These are phyloP conservation scores for Amphimallon solstitiale DNA, from an alignment of 2,888 invertebrate species.

Conservation along the genomic window DNA sequence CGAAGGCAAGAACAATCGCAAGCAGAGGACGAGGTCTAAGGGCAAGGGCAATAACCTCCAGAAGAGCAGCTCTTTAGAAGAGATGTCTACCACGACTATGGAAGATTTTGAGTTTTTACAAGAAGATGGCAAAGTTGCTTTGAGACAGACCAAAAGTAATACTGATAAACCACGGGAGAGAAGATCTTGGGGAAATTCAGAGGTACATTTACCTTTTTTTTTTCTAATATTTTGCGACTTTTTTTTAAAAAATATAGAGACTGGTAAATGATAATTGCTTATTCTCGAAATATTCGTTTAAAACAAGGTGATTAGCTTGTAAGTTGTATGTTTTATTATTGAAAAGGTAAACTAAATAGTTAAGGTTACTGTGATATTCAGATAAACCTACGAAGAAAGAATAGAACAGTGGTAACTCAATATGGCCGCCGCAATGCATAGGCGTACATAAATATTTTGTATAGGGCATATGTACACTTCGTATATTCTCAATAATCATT, in stretches of 20 bases:
- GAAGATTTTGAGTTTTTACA: conserved; percentile 67
- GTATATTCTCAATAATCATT: too few relatives aligned
- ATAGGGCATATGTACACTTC: too few relatives aligned
- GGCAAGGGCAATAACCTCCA: conserved; percentile 65
- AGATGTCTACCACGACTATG: conserved; percentile 79
- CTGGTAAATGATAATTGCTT: too few relatives aligned
- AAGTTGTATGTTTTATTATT: too few relatives aligned
- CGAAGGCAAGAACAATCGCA: conserved; percentile 53
- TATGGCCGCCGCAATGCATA: too few relatives aligned
- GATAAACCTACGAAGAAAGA: too few relatives aligned
- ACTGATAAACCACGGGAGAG: conserved; percentile 55
- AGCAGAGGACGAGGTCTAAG: conserved; percentile 55
- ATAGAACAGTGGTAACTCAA: too few relatives aligned
- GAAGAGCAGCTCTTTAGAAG: conserved; percentile 83
- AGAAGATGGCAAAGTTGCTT: conserved; percentile 51
- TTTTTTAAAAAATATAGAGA: neutral
- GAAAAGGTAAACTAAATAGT: too few relatives aligned
- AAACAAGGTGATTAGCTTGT: too few relatives aligned
- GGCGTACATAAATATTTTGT: too few relatives aligned
- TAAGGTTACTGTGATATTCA: too few relatives aligned
- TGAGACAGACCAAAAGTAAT: conserved; percentile 53
- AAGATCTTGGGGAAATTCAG: conserved; percentile 55
- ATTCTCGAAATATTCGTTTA: too few relatives aligned
- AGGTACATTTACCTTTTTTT: conserved; percentile 21
- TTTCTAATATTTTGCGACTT: neutral